Evolutionary conservation across 2,888 invertebrate genomes (phyloP).

Genomic region (Chirona hameri): DNA sequence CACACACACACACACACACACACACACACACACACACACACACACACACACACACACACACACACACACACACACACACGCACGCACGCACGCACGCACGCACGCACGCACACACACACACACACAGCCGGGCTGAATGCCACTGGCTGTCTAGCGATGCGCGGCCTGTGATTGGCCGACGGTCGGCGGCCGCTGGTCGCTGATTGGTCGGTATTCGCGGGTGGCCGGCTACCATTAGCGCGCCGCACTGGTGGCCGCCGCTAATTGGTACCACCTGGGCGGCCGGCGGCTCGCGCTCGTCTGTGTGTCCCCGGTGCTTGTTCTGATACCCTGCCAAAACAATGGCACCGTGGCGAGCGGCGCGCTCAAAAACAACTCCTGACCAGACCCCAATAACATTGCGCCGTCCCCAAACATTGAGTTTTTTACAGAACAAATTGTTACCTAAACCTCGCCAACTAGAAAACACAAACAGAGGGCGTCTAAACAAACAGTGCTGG

Average conservation of each 20-base stretch:
- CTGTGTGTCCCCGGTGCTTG: neutral
- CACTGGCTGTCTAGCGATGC: too few relatives aligned
- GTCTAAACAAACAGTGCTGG: slow-evolving; percentile 8
- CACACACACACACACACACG: too few relatives aligned
- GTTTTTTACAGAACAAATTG: slow-evolving; percentile 13
- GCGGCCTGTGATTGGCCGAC: too few relatives aligned
- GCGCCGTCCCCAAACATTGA: neutral
- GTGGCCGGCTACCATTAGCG: too few relatives aligned
- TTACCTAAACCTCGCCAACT: slow-evolving; percentile 23
- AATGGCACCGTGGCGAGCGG: neutral
- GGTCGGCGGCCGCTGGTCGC: too few relatives aligned
- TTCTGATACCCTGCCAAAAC: neutral
- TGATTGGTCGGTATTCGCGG: too few relatives aligned
- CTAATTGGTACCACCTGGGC: neutral
- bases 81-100: too few relatives aligned
- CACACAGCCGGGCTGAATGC: too few relatives aligned
- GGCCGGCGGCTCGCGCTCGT: neutral
- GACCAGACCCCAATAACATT: neutral
- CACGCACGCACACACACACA: too few relatives aligned
- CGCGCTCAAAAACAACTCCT: neutral
- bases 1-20: too few relatives aligned
- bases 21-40: too few relatives aligned
- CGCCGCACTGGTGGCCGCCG: neutral
- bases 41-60: too few relatives aligned
- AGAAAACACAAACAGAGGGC: slow-evolving; percentile 26